phyloP scores from a whole-genome alignment of 1,140 invertebrate genomes.

The Helicoverpa armigera region DNA sequence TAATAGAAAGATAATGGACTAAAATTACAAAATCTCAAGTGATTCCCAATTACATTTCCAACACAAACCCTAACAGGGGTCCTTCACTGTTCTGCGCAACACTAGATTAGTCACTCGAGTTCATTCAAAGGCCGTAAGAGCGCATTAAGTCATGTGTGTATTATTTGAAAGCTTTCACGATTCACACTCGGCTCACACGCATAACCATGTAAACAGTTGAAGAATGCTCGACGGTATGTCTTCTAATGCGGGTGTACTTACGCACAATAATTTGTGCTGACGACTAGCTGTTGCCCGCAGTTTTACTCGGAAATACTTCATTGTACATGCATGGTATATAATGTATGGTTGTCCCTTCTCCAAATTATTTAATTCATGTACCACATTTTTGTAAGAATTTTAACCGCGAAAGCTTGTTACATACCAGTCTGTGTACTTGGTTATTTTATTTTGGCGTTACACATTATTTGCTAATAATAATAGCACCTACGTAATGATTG shows the following conservation, averaged over 20 bases:
- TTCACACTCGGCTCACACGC: constrained; percentile 13
- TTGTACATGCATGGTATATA: neutral
- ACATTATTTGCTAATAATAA: too few species aligned
- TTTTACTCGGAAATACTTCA: neutral
- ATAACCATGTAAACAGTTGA: constrained; percentile 20
- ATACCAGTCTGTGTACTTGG: too few species aligned
- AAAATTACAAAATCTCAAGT: too few species aligned
- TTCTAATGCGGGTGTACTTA: neutral
- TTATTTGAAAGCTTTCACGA: constrained; percentile 7
- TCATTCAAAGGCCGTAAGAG: constrained; percentile 23
- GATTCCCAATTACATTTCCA: too few species aligned
- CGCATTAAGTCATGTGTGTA: constrained; percentile 14
- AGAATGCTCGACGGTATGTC: constrained; percentile 5
- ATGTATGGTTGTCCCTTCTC: neutral
- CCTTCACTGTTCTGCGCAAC: neutral
- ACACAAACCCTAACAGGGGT: too few species aligned
- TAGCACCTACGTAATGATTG: too few species aligned
- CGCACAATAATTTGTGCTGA: neutral
- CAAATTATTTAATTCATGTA: neutral
- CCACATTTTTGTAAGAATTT: too few species aligned
- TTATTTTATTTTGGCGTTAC: too few species aligned
- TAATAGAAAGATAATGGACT: too few species aligned
- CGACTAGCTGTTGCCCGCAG: neutral
- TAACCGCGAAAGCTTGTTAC: too few species aligned
- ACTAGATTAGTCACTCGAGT: constrained; percentile 1